A percentile compares a stretch with the other conserved stretches of the same genome.
Conservation (phyloP, 2,113 vertebrate genomes). For the Mus pahari region DNA sequence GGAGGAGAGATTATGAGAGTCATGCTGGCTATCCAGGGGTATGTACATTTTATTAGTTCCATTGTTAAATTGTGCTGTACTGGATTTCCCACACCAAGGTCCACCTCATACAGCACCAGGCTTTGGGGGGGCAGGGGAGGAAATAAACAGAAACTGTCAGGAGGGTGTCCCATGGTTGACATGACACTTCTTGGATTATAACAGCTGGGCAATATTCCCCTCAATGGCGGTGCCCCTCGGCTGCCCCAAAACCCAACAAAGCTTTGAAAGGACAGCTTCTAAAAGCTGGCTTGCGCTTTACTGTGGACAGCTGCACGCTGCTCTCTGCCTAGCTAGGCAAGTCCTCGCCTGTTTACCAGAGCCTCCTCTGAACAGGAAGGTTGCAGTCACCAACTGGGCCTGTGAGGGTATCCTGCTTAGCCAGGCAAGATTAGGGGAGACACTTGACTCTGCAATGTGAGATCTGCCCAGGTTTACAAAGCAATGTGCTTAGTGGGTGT, state of each 20-base stretch:
- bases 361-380: background rate
- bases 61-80: slow-evolving; percentile 3
- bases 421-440: background rate
- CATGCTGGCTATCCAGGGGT: background rate
- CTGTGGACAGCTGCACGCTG: background rate
- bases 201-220: background rate
- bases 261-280: slow-evolving; percentile 16
- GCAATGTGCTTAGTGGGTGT: no score
- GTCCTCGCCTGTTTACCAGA: background rate
- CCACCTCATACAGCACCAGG: background rate
- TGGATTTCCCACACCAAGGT: background rate
- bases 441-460: background rate
- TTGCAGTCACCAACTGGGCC: background rate
- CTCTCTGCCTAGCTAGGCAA: slow-evolving; percentile 12
- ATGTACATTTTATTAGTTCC: background rate
- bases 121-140: background rate
- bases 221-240: background rate
- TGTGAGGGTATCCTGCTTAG: background rate
- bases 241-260: background rate
- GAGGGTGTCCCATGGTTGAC: background rate
- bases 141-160: background rate
- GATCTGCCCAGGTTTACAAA: background rate
- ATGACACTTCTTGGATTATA: slow-evolving; percentile 9
- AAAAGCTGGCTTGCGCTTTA: slow-evolving; percentile 20
- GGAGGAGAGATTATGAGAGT: background rate